phyloP scores from a whole-genome alignment of 2,113 vertebrate genomes.

The Hepsetus odoe region DNA sequence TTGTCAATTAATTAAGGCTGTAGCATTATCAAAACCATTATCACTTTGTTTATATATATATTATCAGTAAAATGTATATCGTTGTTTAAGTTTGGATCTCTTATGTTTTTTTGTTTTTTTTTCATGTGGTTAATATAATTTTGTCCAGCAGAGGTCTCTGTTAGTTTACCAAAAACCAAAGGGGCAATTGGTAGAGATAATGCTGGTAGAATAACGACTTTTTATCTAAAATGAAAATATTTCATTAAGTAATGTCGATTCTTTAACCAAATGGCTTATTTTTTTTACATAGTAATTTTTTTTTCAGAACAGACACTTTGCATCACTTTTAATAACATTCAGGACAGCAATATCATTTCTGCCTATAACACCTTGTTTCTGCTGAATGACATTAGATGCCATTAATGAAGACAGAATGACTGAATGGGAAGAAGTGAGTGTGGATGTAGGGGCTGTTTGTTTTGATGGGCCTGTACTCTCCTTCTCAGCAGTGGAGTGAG shows the following conservation, averaged over 20 bases:
- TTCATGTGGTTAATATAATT: slow-evolving; percentile 21
- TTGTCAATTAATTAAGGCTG: too few relatives aligned
- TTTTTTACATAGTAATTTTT: too few relatives aligned
- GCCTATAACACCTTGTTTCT: not conserved
- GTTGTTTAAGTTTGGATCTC: not conserved
- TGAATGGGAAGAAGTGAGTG: not conserved
- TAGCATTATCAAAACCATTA: too few relatives aligned
- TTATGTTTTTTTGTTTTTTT: too few relatives aligned
- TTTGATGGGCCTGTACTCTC: slow-evolving; percentile 33
- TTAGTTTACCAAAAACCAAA: slow-evolving; percentile 20
- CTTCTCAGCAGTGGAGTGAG: slow-evolving; percentile 70
- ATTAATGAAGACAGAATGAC: not conserved
- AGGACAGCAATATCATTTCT: not conserved
- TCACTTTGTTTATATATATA: too few relatives aligned
- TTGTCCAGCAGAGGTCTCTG: slow-evolving; percentile 67
- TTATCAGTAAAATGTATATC: too few relatives aligned
- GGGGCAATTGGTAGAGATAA: not conserved
- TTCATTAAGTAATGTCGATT: not conserved
- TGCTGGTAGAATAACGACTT: not conserved
- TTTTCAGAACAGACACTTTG: not conserved
- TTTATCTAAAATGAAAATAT: not conserved
- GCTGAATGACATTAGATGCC: not conserved
- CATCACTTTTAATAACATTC: not conserved
- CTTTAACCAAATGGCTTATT: too few relatives aligned
- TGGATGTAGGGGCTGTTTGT: not conserved